Evolutionary conservation across 2,888 invertebrate species (phyloP), one percentile per base, ranked within the genome.

Genomic region (Nymphalis c-album): DNA sequence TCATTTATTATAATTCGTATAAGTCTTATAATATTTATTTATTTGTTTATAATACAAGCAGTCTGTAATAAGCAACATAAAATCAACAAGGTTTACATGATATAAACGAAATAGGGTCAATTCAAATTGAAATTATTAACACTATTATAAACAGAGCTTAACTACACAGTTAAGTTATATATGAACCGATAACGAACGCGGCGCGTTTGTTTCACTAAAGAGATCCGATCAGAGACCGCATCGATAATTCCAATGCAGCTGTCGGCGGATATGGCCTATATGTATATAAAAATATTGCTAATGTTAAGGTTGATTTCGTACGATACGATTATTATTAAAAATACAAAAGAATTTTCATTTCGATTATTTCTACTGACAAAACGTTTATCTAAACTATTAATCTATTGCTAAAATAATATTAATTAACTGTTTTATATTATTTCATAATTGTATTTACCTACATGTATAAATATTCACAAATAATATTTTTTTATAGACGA

Each of bases 131-230:
- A 57, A 71, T 65, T 67, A 67, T 68, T 66, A 67, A 61, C 74
- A 75, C 70, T 77, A 73, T 82, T 77, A 72, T 82, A 79, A 76
- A 77, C 79, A 71, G 71, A 71, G 74, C 83, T 77, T 82, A 76
- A 83, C 75, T 70, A 70, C 71, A 77, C 80, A 80, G 83, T 84
- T 82, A 81, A 82, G 82, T 87, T 84, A 84, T 82, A 82, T 75
- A 80, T 78, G 77, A 78, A 76, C 78, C 83, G 88, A 90, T 90
- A 90, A 87, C 80, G 79, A 78, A 80, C 76, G 88, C 90, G 90
- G 90, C 88, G 72, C 88, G 84, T 89, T 87, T 88, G 88, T 80
- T 62, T 73, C 71, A 72, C 74, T 74, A 77, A 77, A 78, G 78
- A 82, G 86, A 90, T 90, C 85, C 81, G 83, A 86, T 87, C 84